Percentiles rank a stretch among this genome's conserved stretches.
Conservation (phyloP, 2,888 invertebrate species). For the Eilema depressum region DNA sequence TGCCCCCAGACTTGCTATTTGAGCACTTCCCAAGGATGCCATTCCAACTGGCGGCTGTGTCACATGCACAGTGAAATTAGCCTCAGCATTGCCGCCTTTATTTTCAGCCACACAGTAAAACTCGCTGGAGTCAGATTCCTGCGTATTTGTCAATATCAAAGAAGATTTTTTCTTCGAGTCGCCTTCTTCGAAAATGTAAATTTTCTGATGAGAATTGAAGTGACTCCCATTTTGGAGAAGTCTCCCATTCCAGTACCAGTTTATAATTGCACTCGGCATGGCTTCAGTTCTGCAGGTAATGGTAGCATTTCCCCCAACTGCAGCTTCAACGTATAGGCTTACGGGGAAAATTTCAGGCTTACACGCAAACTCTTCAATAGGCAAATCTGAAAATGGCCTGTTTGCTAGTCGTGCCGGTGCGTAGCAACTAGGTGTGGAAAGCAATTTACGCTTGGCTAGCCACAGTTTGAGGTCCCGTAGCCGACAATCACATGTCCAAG, state of each 20-base stretch:
- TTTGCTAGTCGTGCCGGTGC: conserved; percentile 91
- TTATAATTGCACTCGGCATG: conserved; percentile 92
- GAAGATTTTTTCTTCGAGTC: conserved; percentile 92
- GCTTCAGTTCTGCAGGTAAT: conserved; percentile 93
- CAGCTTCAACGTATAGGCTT: conserved; percentile 92
- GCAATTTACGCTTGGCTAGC: conserved; percentile 92
- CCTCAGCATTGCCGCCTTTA: conserved; percentile 94
- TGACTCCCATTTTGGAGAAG: conserved; percentile 92
- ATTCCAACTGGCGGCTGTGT: conserved; percentile 92
- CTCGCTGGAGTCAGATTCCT: conserved; percentile 93
- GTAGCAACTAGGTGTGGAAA: conserved; percentile 92
- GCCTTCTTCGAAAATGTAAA: conserved; percentile 92
- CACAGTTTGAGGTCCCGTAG: conserved; percentile 93
- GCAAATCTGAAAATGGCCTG: conserved; percentile 91
- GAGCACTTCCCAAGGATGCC: conserved; percentile 92
- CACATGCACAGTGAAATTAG: conserved; percentile 95
- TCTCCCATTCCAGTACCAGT: conserved; percentile 96
- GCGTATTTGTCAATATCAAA: conserved; percentile 93
- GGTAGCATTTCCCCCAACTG: conserved; percentile 94
- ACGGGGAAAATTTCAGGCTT: conserved; percentile 92
- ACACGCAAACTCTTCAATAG: conserved; percentile 94
- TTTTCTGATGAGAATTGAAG: conserved; percentile 92
- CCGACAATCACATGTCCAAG: conserved; percentile 96
- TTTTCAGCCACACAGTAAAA: conserved; percentile 97
- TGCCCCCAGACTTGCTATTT: conserved; percentile 94